Evolutionary conservation across 2,888 invertebrate genomes (phyloP).

Genomic region (Mythimna lalbum): DNA sequence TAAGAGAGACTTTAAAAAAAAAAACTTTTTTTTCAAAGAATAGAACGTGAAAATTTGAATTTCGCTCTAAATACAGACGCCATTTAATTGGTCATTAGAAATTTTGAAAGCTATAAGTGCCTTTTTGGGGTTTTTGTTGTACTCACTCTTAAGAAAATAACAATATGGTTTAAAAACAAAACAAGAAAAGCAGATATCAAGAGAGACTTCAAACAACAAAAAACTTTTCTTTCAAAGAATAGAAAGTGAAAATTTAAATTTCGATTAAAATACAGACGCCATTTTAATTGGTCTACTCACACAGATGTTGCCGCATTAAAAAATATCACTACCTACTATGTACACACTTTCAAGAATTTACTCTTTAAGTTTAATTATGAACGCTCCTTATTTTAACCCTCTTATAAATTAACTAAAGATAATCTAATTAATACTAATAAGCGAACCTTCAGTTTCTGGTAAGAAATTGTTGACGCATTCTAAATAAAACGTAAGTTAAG

Average conservation of each 20-base stretch:
- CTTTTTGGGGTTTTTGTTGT: too few species aligned
- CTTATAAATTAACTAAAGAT: slow-evolving; percentile 12
- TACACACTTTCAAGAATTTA: slow-evolving; percentile 29
- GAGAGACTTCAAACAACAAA: background rate
- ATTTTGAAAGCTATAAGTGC: too few species aligned
- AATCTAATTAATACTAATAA: slow-evolving; percentile 9
- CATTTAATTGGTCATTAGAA: too few species aligned
- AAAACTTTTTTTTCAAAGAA: too few species aligned
- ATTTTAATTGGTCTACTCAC: slow-evolving; percentile 23
- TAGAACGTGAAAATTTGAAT: too few species aligned
- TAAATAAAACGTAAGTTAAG: background rate
- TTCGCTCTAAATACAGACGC: too few species aligned
- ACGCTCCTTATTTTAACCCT: slow-evolving; percentile 11
- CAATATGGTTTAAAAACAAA: background rate
- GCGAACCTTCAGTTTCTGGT: background rate
- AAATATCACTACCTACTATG: slow-evolving; percentile 38
- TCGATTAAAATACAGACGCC: slow-evolving; percentile 24
- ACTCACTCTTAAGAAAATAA: background rate
- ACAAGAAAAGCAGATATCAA: background rate
- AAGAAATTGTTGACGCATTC: background rate
- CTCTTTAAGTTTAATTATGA: background rate
- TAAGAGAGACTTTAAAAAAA: too few species aligned
- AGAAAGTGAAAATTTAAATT: background rate
- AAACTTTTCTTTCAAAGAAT: background rate
- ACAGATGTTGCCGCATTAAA: slow-evolving; percentile 19